These are phyloP conservation scores for Elephas maximus DNA, from an alignment of 2,113 vertebrate genomes.

Conservation along the genomic window DNA sequence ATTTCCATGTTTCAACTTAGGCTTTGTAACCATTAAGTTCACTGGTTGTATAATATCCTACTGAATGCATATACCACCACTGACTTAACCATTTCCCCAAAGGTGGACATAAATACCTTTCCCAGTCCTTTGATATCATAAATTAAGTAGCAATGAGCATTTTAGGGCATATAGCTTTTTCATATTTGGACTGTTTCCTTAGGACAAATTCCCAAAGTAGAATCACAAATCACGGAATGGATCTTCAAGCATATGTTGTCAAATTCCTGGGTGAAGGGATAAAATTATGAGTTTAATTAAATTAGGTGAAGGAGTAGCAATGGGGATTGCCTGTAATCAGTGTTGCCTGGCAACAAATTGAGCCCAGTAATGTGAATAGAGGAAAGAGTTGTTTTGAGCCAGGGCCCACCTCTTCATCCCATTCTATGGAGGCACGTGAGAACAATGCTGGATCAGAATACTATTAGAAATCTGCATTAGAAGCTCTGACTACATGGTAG, in stretches of 20 bases:
- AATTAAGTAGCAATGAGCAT: neutral
- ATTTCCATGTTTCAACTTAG: neutral
- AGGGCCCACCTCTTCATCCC: neutral
- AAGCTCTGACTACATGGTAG: neutral
- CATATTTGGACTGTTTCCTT: neutral
- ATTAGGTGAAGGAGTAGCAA: neutral
- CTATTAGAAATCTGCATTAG: slow-evolving; percentile 14
- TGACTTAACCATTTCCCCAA: slow-evolving; percentile 1
- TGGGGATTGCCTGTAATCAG: neutral
- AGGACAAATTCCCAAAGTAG: slow-evolving; percentile 17
- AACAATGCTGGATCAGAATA: neutral
- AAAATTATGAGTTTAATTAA: slow-evolving; percentile 34
- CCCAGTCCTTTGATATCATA: neutral
- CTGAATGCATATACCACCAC: neutral
- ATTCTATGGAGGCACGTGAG: neutral
- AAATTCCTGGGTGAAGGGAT: neutral
- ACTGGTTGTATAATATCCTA: neutral
- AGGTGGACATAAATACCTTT: neutral
- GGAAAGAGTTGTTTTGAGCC: neutral
- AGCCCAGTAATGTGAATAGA: neutral
- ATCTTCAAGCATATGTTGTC: neutral
- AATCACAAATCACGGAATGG: slow-evolving; percentile 17
- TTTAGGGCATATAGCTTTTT: neutral
- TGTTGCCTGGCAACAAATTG: neutral
- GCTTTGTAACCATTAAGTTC: neutral